Base-by-base conservation (phyloP, 2,113 vertebrate genomes). In the Clupea harengus region DNA sequence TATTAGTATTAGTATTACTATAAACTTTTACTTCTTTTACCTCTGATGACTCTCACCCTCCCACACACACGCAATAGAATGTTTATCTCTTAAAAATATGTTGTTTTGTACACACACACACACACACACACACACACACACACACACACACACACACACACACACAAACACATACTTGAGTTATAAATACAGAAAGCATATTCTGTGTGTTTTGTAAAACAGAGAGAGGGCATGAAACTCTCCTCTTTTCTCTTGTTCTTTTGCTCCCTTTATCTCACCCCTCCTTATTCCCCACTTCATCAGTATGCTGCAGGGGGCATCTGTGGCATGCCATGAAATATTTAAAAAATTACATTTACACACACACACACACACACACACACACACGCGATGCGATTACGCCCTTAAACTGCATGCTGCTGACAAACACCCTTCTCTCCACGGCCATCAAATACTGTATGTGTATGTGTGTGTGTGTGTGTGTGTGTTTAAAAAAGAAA, bases 381-480 rank as follows among this genome's bases (percentile, higher is more conserved):
- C 6, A 49, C 47, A 49, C 6, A 49, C 47, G 1, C 88, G 32
- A 90, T 90, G 91, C 44, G 39, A 90, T 11, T 84, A 83, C 10
- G 39, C 44, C 83, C 52, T 91, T 91, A 90, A 88, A 6, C 89
- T 87, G 89, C 46, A 90, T 86, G 80, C 45, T 32, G 83, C 83
- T 89, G 88, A 67, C 87, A 90, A 82, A 50, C 75, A 50, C 57
- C 49, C 82, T 81, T 86, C 82, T 75, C 0, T 45, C 20, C 84
- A 52, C 86, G 78, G 83, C 83, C 72, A 81, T 57, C 54, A 80
- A 85, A 64, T 72, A 9, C 11, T 49, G 47, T 49, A 9, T 49
- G 47, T 49, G 47, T 49, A 6, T 49, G 47, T 49, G 47, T 10
- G 7, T n/a, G n/a, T n/a, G n/a, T n/a, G n/a, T 10, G 47, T 49